Evolutionary conservation across 2,888 invertebrate species (phyloP).

Genomic region (Synergus umbraculus): DNA sequence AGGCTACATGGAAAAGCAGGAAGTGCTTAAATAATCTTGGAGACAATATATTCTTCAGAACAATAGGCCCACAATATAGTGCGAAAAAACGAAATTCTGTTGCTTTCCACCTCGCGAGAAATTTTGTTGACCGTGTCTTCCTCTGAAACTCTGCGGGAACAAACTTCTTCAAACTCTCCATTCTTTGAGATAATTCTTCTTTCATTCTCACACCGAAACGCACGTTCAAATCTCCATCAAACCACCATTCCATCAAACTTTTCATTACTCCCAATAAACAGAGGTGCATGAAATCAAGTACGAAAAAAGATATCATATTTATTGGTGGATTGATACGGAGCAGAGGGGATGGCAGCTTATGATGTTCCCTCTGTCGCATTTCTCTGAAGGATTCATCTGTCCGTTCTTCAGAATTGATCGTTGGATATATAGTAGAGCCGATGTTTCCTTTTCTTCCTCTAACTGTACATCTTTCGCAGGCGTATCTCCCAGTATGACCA

Average conservation of each 20-base stretch:
- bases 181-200: background rate
- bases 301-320: conserved; percentile 50
- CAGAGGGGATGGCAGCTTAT: conserved; percentile 50
- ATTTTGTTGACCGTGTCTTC: conserved; percentile 50
- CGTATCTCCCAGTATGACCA: conserved; percentile 16
- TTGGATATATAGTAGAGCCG: conserved; percentile 1
- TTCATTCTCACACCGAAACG: background rate
- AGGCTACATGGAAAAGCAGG: conserved; percentile 55
- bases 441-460: conserved; percentile 13
- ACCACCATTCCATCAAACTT: conserved; percentile 52
- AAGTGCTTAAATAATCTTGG: conserved; percentile 57
- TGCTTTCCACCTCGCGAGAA: conserved; percentile 56
- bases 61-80: no score
- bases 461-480: no score
- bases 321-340: conserved; percentile 49
- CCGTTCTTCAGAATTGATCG: background rate
- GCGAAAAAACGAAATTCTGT: conserved; percentile 58
- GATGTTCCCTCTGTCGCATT: conserved; percentile 51
- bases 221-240: conserved; percentile 43
- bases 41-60: conserved; percentile 47
- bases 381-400: conserved; percentile 50
- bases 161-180: conserved; percentile 40
- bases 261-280: conserved; percentile 53
- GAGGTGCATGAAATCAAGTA: conserved; percentile 55
- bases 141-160: conserved; percentile 59